Percentiles rank a stretch among this genome's conserved stretches.
Evolutionary conservation across 2,113 vertebrate species (phyloP).

Genomic region (Ascaphus truei): DNA sequence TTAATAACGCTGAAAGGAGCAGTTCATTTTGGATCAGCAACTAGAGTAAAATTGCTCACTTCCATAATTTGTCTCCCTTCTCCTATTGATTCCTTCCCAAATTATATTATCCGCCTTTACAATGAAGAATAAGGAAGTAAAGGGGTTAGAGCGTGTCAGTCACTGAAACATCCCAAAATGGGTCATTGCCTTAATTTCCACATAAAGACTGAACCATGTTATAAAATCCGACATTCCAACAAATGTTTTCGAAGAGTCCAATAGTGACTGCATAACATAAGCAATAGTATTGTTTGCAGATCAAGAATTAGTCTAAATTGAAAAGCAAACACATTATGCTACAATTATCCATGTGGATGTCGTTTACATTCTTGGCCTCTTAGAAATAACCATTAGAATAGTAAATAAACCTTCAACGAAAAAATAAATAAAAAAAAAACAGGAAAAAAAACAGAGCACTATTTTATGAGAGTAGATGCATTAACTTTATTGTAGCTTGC

Average conservation of each 20-base stretch:
- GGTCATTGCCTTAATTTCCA: background rate
- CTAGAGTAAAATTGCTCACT: background rate
- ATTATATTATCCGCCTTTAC: background rate
- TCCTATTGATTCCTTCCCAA: background rate
- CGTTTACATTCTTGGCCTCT: slow-evolving; percentile 41
- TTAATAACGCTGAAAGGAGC: no score
- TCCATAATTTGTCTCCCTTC: background rate
- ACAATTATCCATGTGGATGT: slow-evolving; percentile 42
- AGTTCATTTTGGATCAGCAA: no score
- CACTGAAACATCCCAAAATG: no score
- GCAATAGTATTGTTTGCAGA: slow-evolving; percentile 33
- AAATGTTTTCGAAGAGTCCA: background rate
- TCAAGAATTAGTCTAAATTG: slow-evolving; percentile 38
- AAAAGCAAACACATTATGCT: slow-evolving; percentile 41
- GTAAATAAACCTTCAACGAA: slow-evolving; percentile 41
- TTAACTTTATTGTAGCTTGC: slow-evolving; percentile 45
- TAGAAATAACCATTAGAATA: slow-evolving; percentile 42
- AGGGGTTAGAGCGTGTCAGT: no score
- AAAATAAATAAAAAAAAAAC: no score
- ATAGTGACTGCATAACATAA: slow-evolving; percentile 8
- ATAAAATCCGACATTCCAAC: background rate
- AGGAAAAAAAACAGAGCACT: slow-evolving; percentile 36
- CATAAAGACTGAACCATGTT: background rate
- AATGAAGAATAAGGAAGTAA: background rate
- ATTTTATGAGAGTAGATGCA: slow-evolving; percentile 45